phyloP scores from a whole-genome alignment of 1,140 invertebrate species.

The Lerema accius region DNA sequence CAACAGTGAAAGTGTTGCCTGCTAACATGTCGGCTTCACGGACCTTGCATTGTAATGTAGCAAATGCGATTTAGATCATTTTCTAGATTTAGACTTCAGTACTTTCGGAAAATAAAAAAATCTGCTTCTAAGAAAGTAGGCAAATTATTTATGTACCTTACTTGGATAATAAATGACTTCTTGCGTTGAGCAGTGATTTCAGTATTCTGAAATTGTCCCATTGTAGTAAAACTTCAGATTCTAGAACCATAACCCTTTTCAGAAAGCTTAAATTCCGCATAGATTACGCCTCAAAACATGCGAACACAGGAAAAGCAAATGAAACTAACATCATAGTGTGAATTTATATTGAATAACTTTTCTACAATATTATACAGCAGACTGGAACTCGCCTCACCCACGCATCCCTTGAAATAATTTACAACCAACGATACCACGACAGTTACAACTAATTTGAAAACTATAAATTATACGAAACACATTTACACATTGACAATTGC shows the following conservation, averaged over 20 bases:
- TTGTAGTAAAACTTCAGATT: too few species aligned
- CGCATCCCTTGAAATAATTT: conserved; percentile 47
- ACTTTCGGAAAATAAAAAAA: conserved; percentile 6
- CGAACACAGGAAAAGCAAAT: too few species aligned
- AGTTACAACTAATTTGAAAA: conserved; percentile 38
- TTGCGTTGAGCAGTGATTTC: conserved; percentile 19
- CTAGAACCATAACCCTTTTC: too few species aligned
- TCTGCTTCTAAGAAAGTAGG: conserved; percentile 34
- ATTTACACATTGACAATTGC: conserved; percentile 38
- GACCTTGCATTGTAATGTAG: conserved; percentile 18
- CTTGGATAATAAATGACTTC: conserved; percentile 55
- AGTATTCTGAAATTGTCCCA: too few species aligned
- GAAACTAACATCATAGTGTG: conserved; percentile 42
- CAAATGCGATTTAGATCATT: conserved; percentile 32
- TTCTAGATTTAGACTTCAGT: conserved; percentile 34
- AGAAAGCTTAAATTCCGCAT: too few species aligned
- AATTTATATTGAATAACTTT: conserved; percentile 78
- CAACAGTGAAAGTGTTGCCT: conserved; percentile 11
- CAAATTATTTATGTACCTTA: conserved; percentile 53
- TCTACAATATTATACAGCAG: conserved; percentile 78
- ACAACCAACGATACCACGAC: conserved; percentile 43
- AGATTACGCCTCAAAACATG: too few species aligned
- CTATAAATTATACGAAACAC: conserved; percentile 37
- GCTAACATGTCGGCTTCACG: conserved; percentile 28
- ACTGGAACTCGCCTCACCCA: conserved; percentile 53